These are phyloP conservation scores for Laticauda laticaudata DNA, from an alignment of 2,113 vertebrate species.

Conservation along the genomic window DNA sequence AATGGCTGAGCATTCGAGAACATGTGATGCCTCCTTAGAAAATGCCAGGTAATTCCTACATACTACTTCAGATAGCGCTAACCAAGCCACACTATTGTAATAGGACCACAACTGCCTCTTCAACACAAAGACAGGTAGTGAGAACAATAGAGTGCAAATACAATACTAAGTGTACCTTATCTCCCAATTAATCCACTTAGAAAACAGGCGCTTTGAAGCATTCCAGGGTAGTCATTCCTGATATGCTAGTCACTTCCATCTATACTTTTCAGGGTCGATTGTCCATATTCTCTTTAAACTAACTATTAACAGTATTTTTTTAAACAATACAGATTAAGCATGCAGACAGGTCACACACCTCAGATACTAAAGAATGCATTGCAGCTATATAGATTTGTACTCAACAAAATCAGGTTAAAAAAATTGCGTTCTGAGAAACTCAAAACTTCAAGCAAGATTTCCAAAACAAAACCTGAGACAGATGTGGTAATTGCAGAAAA, in stretches of 20 bases:
- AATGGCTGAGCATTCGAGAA: neutral
- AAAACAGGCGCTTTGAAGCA: neutral
- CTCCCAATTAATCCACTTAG: neutral
- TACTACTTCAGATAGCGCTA: neutral
- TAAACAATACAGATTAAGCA: neutral
- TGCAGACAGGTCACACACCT: neutral
- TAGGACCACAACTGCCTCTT: neutral
- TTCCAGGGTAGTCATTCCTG: neutral
- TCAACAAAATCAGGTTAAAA: neutral
- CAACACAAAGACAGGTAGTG: neutral
- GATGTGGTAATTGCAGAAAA: neutral
- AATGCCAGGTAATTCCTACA: neutral
- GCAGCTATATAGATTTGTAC: neutral
- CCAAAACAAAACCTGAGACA: constrained; percentile 9
- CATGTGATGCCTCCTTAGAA: neutral
- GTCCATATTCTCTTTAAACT: neutral
- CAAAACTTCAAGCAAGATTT: neutral
- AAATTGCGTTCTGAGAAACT: neutral
- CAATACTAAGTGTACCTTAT: too few relatives aligned
- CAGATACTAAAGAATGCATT: neutral
- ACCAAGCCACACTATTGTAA: neutral
- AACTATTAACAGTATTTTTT: neutral
- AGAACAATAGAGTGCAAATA: neutral
- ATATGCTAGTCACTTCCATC: neutral
- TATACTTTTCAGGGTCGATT: neutral